Evolutionary conservation across 1,140 invertebrate genomes (phyloP).

Genomic region (Mercenaria mercenaria): DNA sequence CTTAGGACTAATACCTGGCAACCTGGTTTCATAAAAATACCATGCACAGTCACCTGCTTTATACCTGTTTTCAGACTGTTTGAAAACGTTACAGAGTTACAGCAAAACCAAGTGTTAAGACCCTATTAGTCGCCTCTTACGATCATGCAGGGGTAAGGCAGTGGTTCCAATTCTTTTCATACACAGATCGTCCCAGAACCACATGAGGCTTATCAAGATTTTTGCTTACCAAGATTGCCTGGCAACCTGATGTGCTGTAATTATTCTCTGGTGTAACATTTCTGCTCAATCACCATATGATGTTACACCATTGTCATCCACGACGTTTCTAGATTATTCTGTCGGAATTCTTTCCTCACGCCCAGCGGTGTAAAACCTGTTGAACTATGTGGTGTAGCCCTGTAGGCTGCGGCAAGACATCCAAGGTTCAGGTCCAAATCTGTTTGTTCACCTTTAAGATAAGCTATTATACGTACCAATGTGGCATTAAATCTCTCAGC

Average conservation of each 20-base stretch:
- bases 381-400: slow-evolving; percentile 2
- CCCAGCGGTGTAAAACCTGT: slow-evolving; percentile 51
- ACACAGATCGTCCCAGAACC: too few relatives aligned
- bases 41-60: too few relatives aligned
- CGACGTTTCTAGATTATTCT: background rate
- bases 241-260: background rate
- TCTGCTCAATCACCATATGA: background rate
- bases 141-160: too few relatives aligned
- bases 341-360: slow-evolving; percentile 32
- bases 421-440: slow-evolving; percentile 46
- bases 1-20: too few relatives aligned
- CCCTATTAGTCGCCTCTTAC: too few relatives aligned
- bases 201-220: background rate
- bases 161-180: too few relatives aligned
- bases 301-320: background rate
- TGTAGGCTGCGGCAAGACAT: slow-evolving; percentile 1
- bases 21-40: too few relatives aligned
- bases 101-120: too few relatives aligned
- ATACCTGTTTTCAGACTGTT: too few relatives aligned
- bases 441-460: background rate
- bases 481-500: slow-evolving; percentile 68
- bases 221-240: background rate
- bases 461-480: slow-evolving; percentile 31
- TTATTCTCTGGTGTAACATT: background rate
- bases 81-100: background rate